Evolutionary conservation across 2,888 invertebrate genomes (phyloP).

Genomic region (Tenthredo scrophulariae): DNA sequence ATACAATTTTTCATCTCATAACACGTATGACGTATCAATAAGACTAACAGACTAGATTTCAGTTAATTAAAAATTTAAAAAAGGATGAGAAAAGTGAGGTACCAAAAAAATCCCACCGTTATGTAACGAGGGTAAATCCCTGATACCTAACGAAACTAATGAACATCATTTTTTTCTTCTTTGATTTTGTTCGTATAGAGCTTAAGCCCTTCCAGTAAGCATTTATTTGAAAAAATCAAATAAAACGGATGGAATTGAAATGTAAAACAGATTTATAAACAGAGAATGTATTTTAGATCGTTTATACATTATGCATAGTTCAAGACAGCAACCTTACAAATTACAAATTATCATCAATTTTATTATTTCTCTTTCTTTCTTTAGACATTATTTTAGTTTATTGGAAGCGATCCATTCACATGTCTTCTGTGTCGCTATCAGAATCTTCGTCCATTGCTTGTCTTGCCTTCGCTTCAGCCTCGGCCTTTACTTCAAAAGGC

Average conservation of each 20-base stretch:
- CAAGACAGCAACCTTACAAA: constrained; percentile 9
- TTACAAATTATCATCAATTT: constrained; percentile 32
- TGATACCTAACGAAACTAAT: neutral
- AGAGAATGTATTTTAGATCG: constrained; percentile 45
- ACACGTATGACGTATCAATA: neutral
- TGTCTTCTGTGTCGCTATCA: constrained; percentile 89
- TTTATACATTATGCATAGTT: constrained; percentile 14
- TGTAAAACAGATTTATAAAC: neutral
- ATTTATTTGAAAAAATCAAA: neutral
- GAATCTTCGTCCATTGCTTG: constrained; percentile 94
- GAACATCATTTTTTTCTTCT: constrained; percentile 15
- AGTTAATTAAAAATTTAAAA: neutral
- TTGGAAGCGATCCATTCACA: constrained; percentile 79
- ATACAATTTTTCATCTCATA: neutral
- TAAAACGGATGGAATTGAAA: neutral
- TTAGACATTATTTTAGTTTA: neutral
- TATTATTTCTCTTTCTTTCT: neutral
- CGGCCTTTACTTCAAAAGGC: constrained; percentile 86
- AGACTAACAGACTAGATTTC: neutral
- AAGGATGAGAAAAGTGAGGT: neutral
- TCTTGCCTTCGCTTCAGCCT: constrained; percentile 94
- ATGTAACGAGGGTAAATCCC: neutral
- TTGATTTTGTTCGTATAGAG: neutral
- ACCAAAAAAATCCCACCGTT: neutral
- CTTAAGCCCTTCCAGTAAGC: neutral